Conservation (phyloP, 2,797 vertebrate genomes). For the Cottoperca gobio region DNA sequence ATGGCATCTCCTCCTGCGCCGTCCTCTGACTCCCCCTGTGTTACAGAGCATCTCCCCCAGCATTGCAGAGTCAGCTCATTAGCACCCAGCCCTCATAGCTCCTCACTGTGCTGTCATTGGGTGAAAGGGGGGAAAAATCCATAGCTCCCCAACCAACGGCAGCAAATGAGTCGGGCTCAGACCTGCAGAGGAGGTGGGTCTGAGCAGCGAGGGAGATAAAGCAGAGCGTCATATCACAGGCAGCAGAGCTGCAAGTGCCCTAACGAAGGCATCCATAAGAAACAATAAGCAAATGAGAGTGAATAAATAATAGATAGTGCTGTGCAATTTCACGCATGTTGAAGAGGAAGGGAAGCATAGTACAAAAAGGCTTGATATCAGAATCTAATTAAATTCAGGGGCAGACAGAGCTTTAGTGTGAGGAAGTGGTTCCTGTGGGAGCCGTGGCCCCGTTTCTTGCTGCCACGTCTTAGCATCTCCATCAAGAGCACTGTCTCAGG, state of each 20-base stretch:
- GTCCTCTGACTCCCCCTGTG: slow-evolving; percentile 84
- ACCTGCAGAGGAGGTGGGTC: slow-evolving; percentile 84
- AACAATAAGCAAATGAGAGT: slow-evolving; percentile 82
- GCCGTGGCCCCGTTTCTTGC: slow-evolving; percentile 76
- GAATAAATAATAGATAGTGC: slow-evolving; percentile 85
- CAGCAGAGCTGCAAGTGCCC: slow-evolving; percentile 67
- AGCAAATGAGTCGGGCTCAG: slow-evolving; percentile 82
- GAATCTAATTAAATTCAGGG: slow-evolving; percentile 86
- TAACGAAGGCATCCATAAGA: slow-evolving; percentile 78
- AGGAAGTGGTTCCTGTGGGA: slow-evolving; percentile 76
- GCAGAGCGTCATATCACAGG: slow-evolving; percentile 72
- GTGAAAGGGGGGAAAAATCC: slow-evolving; percentile 86
- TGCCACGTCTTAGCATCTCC: slow-evolving; percentile 63
- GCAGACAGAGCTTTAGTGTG: slow-evolving; percentile 80
- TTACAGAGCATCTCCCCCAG: slow-evolving; percentile 88
- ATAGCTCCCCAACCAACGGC: slow-evolving; percentile 90
- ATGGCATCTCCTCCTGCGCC: slow-evolving; percentile 66
- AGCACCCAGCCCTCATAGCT: slow-evolving; percentile 98
- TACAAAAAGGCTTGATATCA: slow-evolving; percentile 77
- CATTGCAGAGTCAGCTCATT: slow-evolving; percentile 99
- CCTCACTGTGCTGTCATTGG: slow-evolving; percentile 94
- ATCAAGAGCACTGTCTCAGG: slow-evolving; percentile 62
- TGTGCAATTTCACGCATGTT: slow-evolving; percentile 82
- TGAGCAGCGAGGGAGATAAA: slow-evolving; percentile 61
- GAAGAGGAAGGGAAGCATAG: slow-evolving; percentile 79